A percentile compares a stretch with the other conserved stretches of the same genome.
Evolutionary conservation across 2,797 vertebrate species (phyloP).

Genomic region (Poecilia picta): DNA sequence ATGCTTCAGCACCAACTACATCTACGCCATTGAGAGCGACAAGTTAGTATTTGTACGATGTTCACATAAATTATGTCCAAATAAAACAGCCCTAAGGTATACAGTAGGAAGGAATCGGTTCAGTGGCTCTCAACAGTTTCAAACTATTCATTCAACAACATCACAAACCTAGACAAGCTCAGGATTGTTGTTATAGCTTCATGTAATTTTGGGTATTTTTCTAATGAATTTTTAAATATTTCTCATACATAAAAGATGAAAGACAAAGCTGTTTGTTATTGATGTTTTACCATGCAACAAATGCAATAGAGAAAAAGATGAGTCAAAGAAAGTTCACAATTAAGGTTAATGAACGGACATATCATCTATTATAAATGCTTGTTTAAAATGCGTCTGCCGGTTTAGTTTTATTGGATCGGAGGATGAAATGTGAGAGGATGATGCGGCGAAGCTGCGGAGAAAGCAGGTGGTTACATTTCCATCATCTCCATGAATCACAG

Average conservation of each 20-base stretch:
- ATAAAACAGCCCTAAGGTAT: too few species aligned
- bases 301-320: neutral
- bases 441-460: neutral
- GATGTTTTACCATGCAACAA: neutral
- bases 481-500: neutral
- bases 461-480: neutral
- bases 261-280: neutral
- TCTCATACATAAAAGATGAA: neutral
- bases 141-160: neutral
- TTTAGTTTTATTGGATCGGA: neutral
- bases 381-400: neutral
- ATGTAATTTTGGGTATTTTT: neutral
- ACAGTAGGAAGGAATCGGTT: neutral
- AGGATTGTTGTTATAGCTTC: neutral
- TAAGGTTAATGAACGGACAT: neutral
- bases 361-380: neutral
- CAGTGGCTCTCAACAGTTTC: neutral
- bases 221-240: neutral
- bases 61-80: neutral
- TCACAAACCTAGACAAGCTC: neutral
- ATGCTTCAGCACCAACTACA: conserved; percentile 86
- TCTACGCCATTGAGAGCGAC: conserved; percentile 89
- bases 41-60: conserved; percentile 66
- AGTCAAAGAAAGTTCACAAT: neutral
- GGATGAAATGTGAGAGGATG: neutral